These are phyloP conservation scores for Trachelus iudaicus DNA, from an alignment of 2,888 invertebrate species.

Conservation along the genomic window DNA sequence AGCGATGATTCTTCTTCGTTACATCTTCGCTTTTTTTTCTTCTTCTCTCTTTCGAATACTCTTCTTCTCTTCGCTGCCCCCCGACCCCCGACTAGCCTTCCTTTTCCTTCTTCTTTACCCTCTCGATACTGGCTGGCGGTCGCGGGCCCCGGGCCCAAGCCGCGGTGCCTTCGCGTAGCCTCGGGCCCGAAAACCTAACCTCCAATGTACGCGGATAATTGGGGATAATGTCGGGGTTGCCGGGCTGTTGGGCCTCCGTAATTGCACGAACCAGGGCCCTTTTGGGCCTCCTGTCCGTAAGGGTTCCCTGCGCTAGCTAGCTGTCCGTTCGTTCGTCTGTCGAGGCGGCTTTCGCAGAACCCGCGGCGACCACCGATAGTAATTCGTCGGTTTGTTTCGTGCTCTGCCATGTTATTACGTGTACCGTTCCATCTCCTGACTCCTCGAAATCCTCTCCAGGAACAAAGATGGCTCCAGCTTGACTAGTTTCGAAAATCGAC, in stretches of 20 bases:
- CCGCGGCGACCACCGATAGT: slow-evolving; percentile 41
- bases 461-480: not conserved
- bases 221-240: slow-evolving; percentile 63
- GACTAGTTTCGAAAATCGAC: not conserved
- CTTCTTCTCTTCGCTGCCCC: slow-evolving; percentile 30
- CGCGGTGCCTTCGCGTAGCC: slow-evolving; percentile 42
- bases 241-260: slow-evolving; percentile 50
- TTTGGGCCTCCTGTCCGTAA: slow-evolving; percentile 35
- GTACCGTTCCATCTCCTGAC: slow-evolving; percentile 19
- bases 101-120: not conserved
- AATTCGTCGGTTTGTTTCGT: slow-evolving; percentile 60
- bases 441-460: not conserved
- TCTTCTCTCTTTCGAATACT: slow-evolving; percentile 6
- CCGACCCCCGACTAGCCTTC: not conserved
- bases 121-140: slow-evolving; percentile 1
- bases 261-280: slow-evolving; percentile 56
- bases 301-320: slow-evolving; percentile 38
- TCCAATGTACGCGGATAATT: slow-evolving; percentile 62
- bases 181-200: slow-evolving; percentile 56
- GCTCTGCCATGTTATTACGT: slow-evolving; percentile 56
- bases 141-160: slow-evolving; percentile 16
- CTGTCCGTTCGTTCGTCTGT: slow-evolving; percentile 42
- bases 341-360: slow-evolving; percentile 56
- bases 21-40: not conserved
- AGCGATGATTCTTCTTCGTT: not conserved